These are phyloP conservation scores for Papilio dardanus DNA, from an alignment of 1,140 invertebrate species.

Conservation along the genomic window DNA sequence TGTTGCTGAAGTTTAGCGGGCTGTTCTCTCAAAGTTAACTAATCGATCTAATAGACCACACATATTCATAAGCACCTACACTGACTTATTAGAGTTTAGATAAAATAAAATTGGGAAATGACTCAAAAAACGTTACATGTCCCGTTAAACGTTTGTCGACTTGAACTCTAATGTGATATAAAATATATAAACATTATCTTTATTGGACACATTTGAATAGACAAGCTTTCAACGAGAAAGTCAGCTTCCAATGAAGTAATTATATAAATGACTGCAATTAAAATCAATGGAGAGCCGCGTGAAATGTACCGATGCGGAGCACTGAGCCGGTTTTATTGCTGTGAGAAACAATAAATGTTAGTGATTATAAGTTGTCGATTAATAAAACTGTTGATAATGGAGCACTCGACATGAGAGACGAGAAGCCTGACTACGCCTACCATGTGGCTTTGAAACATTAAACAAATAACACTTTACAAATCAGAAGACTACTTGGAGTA, in stretches of 20 bases:
- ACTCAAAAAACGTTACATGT: slow-evolving; percentile 41
- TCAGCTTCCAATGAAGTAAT: slow-evolving; percentile 70
- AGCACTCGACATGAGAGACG: slow-evolving; percentile 45
- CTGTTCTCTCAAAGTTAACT: neutral
- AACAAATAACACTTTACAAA: neutral
- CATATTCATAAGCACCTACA: neutral
- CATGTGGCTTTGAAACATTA: slow-evolving; percentile 17
- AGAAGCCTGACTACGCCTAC: slow-evolving; percentile 19
- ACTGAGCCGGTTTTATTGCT: slow-evolving; percentile 65
- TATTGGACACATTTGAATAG: slow-evolving; percentile 63
- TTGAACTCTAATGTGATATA: slow-evolving; percentile 48
- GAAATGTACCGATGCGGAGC: slow-evolving; percentile 59
- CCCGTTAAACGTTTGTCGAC: slow-evolving; percentile 50
- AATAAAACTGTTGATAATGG: slow-evolving; percentile 58
- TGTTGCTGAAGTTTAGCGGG: neutral
- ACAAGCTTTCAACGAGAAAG: slow-evolving; percentile 66
- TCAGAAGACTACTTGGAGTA: neutral
- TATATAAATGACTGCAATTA: slow-evolving; percentile 74
- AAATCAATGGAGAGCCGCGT: slow-evolving; percentile 69
- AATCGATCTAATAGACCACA: neutral
- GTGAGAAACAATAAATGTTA: slow-evolving; percentile 74
- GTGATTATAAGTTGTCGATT: slow-evolving; percentile 67
- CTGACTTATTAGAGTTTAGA: neutral
- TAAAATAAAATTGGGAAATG: slow-evolving; percentile 37
- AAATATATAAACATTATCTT: slow-evolving; percentile 58